Percentiles rank a stretch among this genome's conserved stretches.
Evolutionary conservation across 2,888 invertebrate species (phyloP).

Genomic region (Thera britannica): DNA sequence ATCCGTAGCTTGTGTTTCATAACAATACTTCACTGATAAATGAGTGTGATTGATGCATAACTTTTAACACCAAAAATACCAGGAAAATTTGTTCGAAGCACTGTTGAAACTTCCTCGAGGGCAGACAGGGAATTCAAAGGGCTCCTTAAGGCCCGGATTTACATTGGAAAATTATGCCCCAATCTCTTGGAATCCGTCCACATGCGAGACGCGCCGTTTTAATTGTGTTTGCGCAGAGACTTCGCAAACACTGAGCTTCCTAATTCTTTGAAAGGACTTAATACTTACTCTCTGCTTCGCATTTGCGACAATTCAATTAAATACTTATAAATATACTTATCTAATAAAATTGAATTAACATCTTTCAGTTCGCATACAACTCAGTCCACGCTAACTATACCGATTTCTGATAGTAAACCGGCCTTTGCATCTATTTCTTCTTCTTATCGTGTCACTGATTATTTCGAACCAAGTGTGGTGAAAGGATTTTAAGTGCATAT

Average conservation of each 20-base stretch:
- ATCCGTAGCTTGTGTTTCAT: no score
- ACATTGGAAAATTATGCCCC: slow-evolving; percentile 72
- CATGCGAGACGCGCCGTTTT: slow-evolving; percentile 73
- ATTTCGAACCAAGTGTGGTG: no score
- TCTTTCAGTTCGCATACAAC: no score
- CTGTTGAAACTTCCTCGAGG: slow-evolving; percentile 60
- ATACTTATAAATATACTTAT: background rate
- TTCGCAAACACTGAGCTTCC: slow-evolving; percentile 68
- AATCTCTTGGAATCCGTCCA: slow-evolving; percentile 69
- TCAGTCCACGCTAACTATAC: no score
- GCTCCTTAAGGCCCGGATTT: slow-evolving; percentile 67
- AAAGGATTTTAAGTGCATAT: no score
- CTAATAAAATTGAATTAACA: background rate
- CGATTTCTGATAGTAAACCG: no score
- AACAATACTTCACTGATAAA: no score
- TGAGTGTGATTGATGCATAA: slow-evolving; percentile 5
- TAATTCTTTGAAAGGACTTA: slow-evolving; percentile 46
- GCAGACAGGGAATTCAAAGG: slow-evolving; percentile 58
- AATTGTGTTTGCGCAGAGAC: slow-evolving; percentile 77
- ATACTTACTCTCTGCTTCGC: slow-evolving; percentile 1
- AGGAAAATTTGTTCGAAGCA: slow-evolving; percentile 48
- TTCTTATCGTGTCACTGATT: no score
- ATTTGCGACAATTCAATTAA: slow-evolving; percentile 1
- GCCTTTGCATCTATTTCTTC: no score
- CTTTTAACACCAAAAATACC: slow-evolving; percentile 32